Base-by-base conservation (phyloP, 2,888 invertebrate species). In the Micropterix aruncella region DNA sequence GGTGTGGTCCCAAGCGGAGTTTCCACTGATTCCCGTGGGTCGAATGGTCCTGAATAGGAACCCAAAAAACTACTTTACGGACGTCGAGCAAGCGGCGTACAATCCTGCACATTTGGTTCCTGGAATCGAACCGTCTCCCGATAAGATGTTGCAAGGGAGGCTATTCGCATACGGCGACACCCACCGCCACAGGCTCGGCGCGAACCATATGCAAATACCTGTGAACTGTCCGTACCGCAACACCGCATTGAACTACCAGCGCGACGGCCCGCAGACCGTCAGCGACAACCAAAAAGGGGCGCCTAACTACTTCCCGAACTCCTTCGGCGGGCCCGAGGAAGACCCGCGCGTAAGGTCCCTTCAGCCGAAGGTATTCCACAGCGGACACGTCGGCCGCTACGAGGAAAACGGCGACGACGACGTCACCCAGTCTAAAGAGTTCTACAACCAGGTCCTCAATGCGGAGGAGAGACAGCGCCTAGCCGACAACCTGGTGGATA, bases 271-370 rank as follows among this genome's bases (percentile, higher is more conserved):
- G 2, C 83, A 83, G 73, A 70, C 75, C 38, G 73, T 80, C 7
- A 65, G 73, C 37, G 78, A 77, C 53, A 93, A 92, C 62, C 91
- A 93, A 64, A 82, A 79, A 3, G 86, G 84, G 17, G 84, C 86
- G 3, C 96, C 96, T 3, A 96, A 96, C 65, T 97, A 97, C 61
- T 93, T 80, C 72, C 97, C 97, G 1, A 97, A 97, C 70, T 94
- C 94, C 50, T 97, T 95, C 66, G 74, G 77, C 48, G 96, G 96
- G 0, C 93, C 95, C 0, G 76, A 79, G 51, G 77, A 77, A 49
- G 77, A 79, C 54, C 74, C 79, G 1, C 69, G 78, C 2, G 83
- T 82, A 1, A 74, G 74, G 51, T 64, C 69, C 37, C 56, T 81
- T 38, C 63, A 74, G 36, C 74, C 78, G 2, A 68, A 74, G 39